Percentiles rank a stretch among this genome's conserved stretches.
Conservation (phyloP, 2,888 invertebrate species). For the Agriotes lineatus region DNA sequence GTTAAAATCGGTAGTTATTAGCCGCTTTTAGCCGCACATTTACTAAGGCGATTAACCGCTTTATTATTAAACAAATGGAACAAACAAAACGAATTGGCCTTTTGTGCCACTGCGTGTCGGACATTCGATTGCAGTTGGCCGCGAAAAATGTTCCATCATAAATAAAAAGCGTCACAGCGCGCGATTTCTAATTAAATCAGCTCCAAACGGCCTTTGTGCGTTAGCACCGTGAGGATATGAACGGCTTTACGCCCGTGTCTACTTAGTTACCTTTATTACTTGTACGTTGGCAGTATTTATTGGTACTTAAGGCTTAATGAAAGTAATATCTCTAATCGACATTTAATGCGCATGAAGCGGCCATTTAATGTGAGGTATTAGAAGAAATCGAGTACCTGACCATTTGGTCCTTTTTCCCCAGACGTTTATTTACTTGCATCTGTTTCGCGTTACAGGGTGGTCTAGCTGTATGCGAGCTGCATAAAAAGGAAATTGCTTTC, state of each 20-base stretch:
- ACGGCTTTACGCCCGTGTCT: background rate
- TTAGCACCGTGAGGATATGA: background rate
- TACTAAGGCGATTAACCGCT: constrained; percentile 23
- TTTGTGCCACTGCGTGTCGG: background rate
- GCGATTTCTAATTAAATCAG: background rate
- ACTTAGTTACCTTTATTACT: constrained; percentile 29
- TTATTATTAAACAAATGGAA: constrained; percentile 19
- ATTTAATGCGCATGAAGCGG: constrained; percentile 20
- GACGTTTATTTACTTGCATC: too few species aligned
- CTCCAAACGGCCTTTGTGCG: background rate
- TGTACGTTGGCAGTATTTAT: constrained; percentile 29
- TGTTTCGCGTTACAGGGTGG: too few species aligned
- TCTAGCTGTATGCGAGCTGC: too few species aligned
- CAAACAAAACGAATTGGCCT: constrained; percentile 1
- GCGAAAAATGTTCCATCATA: background rate
- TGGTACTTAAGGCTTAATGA: constrained; percentile 31
- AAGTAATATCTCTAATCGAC: constrained; percentile 26
- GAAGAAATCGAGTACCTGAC: background rate
- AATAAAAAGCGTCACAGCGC: background rate
- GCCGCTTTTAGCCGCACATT: constrained; percentile 21
- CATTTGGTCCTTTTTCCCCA: background rate
- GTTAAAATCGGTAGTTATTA: constrained; percentile 13
- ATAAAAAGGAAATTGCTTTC: too few species aligned
- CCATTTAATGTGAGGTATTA: background rate
- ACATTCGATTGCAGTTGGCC: background rate